Evolutionary conservation across 2,113 vertebrate genomes (phyloP).

Genomic region (Gila orcuttii): DNA sequence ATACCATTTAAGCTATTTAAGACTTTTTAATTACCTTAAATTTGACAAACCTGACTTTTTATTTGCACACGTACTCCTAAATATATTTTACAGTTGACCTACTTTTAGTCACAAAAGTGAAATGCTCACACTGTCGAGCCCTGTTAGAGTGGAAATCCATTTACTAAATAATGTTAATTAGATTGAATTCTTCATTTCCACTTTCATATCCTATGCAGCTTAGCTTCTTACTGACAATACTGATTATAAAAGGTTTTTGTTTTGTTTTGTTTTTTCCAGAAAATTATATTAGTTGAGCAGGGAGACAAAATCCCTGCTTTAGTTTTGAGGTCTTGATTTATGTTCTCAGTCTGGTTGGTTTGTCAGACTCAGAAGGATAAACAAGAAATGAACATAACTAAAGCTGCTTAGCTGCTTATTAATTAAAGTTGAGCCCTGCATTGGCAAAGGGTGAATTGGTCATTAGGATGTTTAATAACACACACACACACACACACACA

Average conservation of each 20-base stretch:
- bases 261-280: neutral
- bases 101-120: too few relatives aligned
- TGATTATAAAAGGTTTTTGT: neutral
- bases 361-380: constrained; percentile 35
- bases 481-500: constrained; percentile 27
- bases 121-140: too few relatives aligned
- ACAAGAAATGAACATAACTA: constrained; percentile 50
- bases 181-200: too few relatives aligned
- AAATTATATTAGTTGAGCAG: neutral
- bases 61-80: too few relatives aligned
- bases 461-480: constrained; percentile 51
- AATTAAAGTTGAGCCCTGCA: constrained; percentile 49
- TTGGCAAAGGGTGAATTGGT: constrained; percentile 43
- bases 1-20: too few relatives aligned
- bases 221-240: too few relatives aligned
- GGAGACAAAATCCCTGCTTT: constrained; percentile 11
- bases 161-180: too few relatives aligned
- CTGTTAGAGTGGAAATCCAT: too few relatives aligned
- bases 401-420: constrained; percentile 52
- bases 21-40: too few relatives aligned
- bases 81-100: too few relatives aligned
- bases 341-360: constrained; percentile 53
- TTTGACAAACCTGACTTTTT: too few relatives aligned
- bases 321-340: constrained; percentile 54
- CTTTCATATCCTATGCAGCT: too few relatives aligned